Base-by-base conservation (phyloP, 1,140 invertebrate species). In the Dinoponera quadriceps region DNA sequence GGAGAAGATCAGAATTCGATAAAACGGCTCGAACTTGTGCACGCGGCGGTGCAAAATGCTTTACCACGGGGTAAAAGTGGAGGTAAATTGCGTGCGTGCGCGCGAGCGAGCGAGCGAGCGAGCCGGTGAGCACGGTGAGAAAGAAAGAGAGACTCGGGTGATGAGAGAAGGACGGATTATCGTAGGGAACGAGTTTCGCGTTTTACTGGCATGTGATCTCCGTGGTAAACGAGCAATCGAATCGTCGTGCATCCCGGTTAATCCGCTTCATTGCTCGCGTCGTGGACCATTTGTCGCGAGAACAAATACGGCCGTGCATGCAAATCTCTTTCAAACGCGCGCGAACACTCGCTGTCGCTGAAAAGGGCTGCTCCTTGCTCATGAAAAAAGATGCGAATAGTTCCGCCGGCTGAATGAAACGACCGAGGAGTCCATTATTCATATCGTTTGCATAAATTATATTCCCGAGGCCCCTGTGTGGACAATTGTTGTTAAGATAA, bases 1-100 rank as follows among this genome's bases (percentile, higher is more conserved):
- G 68, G 62, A 83, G 74, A 77, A 90, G 88, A 91, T 91, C 74
- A 78, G 84, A 73, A 85, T 87, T 90, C 85, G 90, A 91, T 91
- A 91, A 90, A 90, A 83, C 75, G 55, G 80, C 81, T 68, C 74
- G 72, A 74, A 69, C 75, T 73, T 33, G 54, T 18, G 73, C 75
- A 82, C 51, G 60, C 51, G 51, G 22, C 54, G 65, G 57, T 54
- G 85, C 68, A 85, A 87, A 88, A 77, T 85, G 82, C 77, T 80
- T 82, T 77, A 74, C 44, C 55, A n/a, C 57, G 16, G 51, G 27
- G n/a, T 44, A 54, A 54, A 60, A 66, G 38, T 18, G 22, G 38
- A 71, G 68, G 62, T 71, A 66, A 87, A 68, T 85, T 75, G 71
- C 72, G 27, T 75, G 71, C 72, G 27, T 66, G 27, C 74, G 44